Conservation (phyloP, 1,140 invertebrate genomes). For the Zelostemma sp. region DNA sequence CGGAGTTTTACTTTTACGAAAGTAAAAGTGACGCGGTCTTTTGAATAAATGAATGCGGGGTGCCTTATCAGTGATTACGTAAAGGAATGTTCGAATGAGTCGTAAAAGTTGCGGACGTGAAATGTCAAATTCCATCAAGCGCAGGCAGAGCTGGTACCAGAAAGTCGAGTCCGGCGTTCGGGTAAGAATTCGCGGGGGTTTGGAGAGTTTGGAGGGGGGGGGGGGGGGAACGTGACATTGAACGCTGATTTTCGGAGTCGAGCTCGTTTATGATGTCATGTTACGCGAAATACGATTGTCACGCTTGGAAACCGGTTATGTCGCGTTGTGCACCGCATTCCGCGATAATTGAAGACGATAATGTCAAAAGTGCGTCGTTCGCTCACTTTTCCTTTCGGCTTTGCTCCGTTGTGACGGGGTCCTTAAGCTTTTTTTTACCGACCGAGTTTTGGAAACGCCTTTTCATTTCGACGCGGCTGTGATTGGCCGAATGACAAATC, state of each 20-base stretch:
- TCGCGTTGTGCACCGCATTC: conserved; percentile 39
- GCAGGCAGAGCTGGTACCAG: conserved; percentile 53
- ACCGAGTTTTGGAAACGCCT: too few relatives aligned
- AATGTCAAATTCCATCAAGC: conserved; percentile 46
- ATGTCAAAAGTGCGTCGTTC: conserved; percentile 18
- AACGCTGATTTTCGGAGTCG: neutral
- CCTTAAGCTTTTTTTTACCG: too few relatives aligned
- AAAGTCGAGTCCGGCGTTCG: conserved; percentile 47
- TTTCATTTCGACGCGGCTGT: too few relatives aligned
- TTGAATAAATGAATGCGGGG: neutral
- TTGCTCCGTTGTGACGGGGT: conserved; percentile 15
- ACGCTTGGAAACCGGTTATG: conserved; percentile 44
- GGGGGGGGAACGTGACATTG: too few relatives aligned
- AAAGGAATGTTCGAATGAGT: neutral
- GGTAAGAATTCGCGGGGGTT: too few relatives aligned
- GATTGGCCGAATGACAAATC: too few relatives aligned
- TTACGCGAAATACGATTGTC: conserved; percentile 27
- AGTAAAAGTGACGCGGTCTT: too few relatives aligned
- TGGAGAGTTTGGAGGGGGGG: too few relatives aligned
- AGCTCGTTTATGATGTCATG: conserved; percentile 17
- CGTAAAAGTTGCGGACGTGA: neutral
- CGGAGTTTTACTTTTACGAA: too few relatives aligned
- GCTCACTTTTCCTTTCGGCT: conserved; percentile 32
- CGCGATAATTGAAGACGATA: conserved; percentile 38
- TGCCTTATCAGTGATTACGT: neutral